Evolutionary conservation across 2,888 invertebrate genomes (phyloP), one percentile per base, ranked within the genome.

Genomic region (Drosophila anomelani): DNA sequence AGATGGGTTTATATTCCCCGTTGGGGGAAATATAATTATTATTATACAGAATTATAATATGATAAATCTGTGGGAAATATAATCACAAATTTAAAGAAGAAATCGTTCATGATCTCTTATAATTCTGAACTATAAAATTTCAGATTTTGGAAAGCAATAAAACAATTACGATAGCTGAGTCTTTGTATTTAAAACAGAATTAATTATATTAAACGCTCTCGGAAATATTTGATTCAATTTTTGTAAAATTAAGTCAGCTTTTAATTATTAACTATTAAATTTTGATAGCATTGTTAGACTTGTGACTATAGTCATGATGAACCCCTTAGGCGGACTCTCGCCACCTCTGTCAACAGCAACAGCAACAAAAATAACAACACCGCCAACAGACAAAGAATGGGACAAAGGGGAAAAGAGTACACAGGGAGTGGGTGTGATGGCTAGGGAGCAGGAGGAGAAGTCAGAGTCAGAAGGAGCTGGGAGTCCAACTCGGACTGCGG

Each of bases 401-500:
- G 58, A 59, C 58, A 59, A 59, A 51, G 58, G 58, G 58, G 58
- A 59, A 59, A 59, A 59, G 58, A 59, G 58, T 59, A 59, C 23
- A 53, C 51, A 23, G 51, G 51, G 51, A 59, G 58, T 51, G 36
- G 57, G 57, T 57, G 57, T 57, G 57, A 36, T 53, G 57, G 57
- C 57, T 49, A 59, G 51, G 51, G 36, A 51, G 36, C 34, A 29
- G 59, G 43, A 7, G 34, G n/a, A 47, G 47, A 29, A 47, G 47
- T 15, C 36, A 44, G 51, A 46, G 36, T 15, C 49, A 55, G 51
- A 53, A 15, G 23, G 71, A 73, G 75, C 66, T 68, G 78, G 75
- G 71, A 77, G 72, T 75, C 72, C 75, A 78, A 74, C 70, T 74
- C 60, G 73, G 73, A 70, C 62, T 70, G 61, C 62, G 62, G 32